A percentile compares a stretch with the other conserved stretches of the same genome.
Evolutionary conservation across 2,888 invertebrate species (phyloP).

Genomic region (Criorhina ranunculi): DNA sequence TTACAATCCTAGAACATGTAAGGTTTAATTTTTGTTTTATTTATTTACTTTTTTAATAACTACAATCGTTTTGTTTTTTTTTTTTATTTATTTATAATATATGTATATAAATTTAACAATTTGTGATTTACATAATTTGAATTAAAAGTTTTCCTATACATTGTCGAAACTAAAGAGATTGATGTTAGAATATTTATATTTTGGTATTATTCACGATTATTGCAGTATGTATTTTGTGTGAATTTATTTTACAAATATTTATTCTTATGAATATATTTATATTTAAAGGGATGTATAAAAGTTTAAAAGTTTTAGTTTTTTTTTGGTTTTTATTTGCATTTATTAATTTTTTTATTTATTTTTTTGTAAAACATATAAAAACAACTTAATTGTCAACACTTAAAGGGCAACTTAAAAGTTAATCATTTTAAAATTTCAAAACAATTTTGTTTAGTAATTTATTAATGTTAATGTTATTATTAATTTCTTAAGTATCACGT

Average conservation of each 20-base stretch:
- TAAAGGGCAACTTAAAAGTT: conserved; percentile 72
- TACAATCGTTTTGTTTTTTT: conserved; percentile 52
- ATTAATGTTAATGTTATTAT: conserved; percentile 30
- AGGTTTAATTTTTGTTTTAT: conserved; percentile 48
- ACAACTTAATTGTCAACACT: conserved; percentile 74
- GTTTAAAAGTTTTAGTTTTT: conserved; percentile 68
- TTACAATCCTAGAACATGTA: conserved; percentile 74
- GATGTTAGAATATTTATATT: conserved; percentile 40
- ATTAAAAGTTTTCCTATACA: conserved; percentile 50
- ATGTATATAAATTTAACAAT: conserved; percentile 68
- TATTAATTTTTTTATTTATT: conserved; percentile 25
- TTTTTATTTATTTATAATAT: conserved; percentile 37
- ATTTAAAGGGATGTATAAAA: conserved; percentile 76
- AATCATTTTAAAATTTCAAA: conserved; percentile 61
- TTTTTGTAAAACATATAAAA: conserved; percentile 74
- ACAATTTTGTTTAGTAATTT: conserved; percentile 19
- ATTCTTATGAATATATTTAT: conserved; percentile 67
- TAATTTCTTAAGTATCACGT: conserved; percentile 71
- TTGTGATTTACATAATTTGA: conserved; percentile 58
- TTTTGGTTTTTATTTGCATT: conserved; percentile 37
- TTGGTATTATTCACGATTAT: conserved; percentile 54
- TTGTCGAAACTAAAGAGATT: conserved; percentile 54
- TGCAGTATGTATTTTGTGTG: conserved; percentile 54
- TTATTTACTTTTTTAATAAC: conserved; percentile 40
- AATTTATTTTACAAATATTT: conserved; percentile 64